Evolutionary conservation across 2,888 invertebrate species (phyloP).

Genomic region (Coleophora deauratella): DNA sequence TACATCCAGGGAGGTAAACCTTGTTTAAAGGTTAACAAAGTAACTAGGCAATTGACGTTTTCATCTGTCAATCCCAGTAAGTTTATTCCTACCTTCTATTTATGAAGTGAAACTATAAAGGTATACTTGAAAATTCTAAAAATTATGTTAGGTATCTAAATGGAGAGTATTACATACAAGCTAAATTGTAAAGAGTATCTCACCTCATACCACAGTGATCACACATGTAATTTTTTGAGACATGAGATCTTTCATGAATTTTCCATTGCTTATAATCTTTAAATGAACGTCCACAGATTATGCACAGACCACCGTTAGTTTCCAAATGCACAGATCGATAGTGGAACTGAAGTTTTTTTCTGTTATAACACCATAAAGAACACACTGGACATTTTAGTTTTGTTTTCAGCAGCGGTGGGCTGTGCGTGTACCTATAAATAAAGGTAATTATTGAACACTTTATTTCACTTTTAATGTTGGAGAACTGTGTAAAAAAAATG

Average conservation of each 20-base stretch:
- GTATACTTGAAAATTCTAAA: no score
- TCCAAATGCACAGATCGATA: constrained; percentile 40
- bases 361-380: constrained; percentile 28
- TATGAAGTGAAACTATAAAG: no score
- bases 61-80: no score
- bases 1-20: no score
- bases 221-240: constrained; percentile 26
- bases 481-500: no score
- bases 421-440: constrained; percentile 31
- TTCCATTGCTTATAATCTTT: constrained; percentile 24
- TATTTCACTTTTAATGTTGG: no score
- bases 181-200: constrained; percentile 19
- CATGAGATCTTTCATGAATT: constrained; percentile 31
- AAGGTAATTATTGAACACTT: constrained; percentile 1
- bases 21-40: no score
- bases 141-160: no score
- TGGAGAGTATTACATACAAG: no score
- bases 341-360: constrained; percentile 34
- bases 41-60: no score
- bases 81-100: no score
- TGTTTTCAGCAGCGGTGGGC: no score
- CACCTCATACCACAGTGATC: constrained; percentile 39
- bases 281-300: constrained; percentile 29
- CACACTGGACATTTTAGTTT: constrained; percentile 20
- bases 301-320: constrained; percentile 36